These are phyloP conservation scores for Coenonympha glycerion DNA, from an alignment of 2,888 invertebrate genomes.

Conservation along the genomic window DNA sequence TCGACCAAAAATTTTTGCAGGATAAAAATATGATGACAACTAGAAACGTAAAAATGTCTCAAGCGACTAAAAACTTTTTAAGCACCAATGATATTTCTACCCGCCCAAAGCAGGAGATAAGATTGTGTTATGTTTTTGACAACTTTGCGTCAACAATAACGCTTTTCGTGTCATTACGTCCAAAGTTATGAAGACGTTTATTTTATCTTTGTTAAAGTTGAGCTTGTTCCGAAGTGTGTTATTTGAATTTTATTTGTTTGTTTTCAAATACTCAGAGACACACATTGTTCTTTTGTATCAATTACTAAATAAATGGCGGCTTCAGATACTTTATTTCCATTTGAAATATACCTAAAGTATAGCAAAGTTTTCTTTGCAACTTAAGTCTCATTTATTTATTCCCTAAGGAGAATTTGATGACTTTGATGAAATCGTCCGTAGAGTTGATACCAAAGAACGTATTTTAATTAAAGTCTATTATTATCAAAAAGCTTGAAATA, in stretches of 20 bases:
- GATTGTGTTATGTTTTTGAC: background rate
- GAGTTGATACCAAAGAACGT: too few species aligned
- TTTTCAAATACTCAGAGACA: background rate
- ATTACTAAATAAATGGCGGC: background rate
- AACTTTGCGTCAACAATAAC: background rate
- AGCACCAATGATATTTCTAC: too few species aligned
- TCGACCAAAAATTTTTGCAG: too few species aligned
- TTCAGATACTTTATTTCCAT: background rate
- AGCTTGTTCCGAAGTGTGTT: background rate
- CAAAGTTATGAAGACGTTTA: background rate
- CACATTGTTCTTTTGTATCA: background rate
- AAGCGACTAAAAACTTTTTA: too few species aligned
- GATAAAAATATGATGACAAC: too few species aligned
- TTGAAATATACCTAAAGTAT: too few species aligned
- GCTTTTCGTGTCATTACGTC: background rate
- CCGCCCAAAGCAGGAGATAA: background rate
- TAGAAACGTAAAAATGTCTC: background rate
- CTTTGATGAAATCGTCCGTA: too few species aligned
- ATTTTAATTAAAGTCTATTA: too few species aligned
- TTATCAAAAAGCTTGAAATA: too few species aligned
- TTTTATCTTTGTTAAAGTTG: background rate
- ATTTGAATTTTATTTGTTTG: background rate
- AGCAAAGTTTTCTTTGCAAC: too few species aligned
- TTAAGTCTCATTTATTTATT: too few species aligned
- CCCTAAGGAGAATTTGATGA: too few species aligned